Conservation (phyloP, 1,140 invertebrate genomes). For the Rhizoglyphus robini region DNA sequence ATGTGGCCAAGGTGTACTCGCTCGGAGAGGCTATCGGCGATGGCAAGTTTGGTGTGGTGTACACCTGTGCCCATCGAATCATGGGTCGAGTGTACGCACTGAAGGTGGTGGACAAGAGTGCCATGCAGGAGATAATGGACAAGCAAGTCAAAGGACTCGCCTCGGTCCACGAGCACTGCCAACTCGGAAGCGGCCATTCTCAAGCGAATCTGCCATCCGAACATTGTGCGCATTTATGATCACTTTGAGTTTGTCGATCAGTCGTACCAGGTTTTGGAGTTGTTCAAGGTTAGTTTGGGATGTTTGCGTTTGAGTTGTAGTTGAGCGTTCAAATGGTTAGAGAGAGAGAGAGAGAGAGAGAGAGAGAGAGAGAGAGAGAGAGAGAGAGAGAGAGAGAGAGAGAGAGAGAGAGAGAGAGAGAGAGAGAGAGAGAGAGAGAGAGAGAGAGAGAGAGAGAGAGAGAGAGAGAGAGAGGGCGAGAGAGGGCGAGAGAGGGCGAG, state of each 20-base stretch:
- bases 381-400: no score
- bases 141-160: constrained; percentile 29
- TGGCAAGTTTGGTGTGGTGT: constrained; percentile 85
- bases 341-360: neutral
- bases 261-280: constrained; percentile 89
- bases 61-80: constrained; percentile 56
- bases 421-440: no score
- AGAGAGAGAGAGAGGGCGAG: no score
- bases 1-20: constrained; percentile 36
- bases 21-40: constrained; percentile 57
- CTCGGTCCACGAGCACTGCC: no score
- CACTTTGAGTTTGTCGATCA: constrained; percentile 77
- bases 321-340: no score
- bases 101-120: constrained; percentile 93
- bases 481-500: no score
- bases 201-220: constrained; percentile 72
- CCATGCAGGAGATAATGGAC: constrained; percentile 72
- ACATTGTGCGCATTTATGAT: constrained; percentile 82
- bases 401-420: no score
- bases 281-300: constrained; percentile 58
- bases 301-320: neutral
- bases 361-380: neutral
- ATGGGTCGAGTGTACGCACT: constrained; percentile 64
- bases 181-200: constrained; percentile 68
- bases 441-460: no score